These are phyloP conservation scores for Odiellus spinosus DNA, from an alignment of 2,888 invertebrate genomes.

Conservation along the genomic window DNA sequence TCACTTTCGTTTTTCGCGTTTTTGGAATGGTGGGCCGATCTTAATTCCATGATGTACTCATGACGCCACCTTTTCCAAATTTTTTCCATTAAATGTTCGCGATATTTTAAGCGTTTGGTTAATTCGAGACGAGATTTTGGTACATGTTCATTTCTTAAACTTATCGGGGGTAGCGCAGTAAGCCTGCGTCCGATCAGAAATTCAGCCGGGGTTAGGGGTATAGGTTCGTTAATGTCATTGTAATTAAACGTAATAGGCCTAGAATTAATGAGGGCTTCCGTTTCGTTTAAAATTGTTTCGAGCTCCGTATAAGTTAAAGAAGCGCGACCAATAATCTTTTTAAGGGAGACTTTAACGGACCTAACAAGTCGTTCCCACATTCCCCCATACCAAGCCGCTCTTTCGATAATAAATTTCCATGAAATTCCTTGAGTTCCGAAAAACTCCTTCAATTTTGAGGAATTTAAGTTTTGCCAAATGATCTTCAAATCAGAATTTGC, in stretches of 20 bases:
- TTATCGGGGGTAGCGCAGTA: too few relatives aligned
- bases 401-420: constrained; percentile 28
- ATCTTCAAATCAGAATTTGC: constrained; percentile 24
- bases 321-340: constrained; percentile 25
- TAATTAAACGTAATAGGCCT: constrained; percentile 26
- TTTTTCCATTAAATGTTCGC: too few relatives aligned
- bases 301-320: constrained; percentile 29
- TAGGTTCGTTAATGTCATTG: constrained; percentile 16
- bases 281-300: constrained; percentile 23
- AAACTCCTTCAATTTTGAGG: constrained; percentile 5
- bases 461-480: constrained; percentile 3
- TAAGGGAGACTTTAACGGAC: constrained; percentile 27
- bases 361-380: constrained; percentile 31
- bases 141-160: too few relatives aligned
- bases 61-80: too few relatives aligned
- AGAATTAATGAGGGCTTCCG: constrained; percentile 23
- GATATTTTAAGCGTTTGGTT: too few relatives aligned
- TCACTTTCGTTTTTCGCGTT: too few relatives aligned
- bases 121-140: too few relatives aligned
- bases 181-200: too few relatives aligned
- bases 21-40: too few relatives aligned
- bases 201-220: too few relatives aligned
- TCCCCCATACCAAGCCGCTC: constrained; percentile 32
- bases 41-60: too few relatives aligned
- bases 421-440: constrained; percentile 12